These are phyloP conservation scores for Andricus grossulariae DNA, from an alignment of 1,140 invertebrate genomes.

Conservation along the genomic window DNA sequence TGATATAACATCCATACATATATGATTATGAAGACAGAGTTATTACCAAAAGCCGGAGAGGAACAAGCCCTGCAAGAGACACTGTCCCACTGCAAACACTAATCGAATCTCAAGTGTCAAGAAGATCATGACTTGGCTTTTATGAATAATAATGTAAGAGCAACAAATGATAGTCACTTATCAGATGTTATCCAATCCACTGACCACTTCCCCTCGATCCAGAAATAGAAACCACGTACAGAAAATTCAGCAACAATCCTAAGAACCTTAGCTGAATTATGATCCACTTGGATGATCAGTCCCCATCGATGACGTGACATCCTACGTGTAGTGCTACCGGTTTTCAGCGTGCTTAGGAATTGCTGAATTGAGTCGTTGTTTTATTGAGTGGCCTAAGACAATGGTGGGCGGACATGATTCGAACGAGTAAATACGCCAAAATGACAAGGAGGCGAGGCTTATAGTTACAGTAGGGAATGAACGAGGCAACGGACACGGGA, in stretches of 20 bases:
- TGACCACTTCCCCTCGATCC: not conserved
- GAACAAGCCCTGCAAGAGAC: too few species aligned
- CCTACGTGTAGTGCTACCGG: conserved; percentile 21
- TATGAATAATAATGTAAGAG: too few species aligned
- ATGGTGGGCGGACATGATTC: conserved; percentile 47
- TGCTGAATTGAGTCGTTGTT: conserved; percentile 9
- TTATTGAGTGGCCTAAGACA: not conserved
- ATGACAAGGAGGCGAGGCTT: conserved; percentile 41
- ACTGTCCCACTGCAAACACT: too few species aligned
- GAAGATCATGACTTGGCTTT: too few species aligned
- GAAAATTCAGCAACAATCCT: not conserved
- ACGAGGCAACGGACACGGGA: conserved; percentile 51
- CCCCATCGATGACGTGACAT: conserved; percentile 6
- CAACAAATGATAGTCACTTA: too few species aligned
- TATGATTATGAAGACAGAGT: conserved; percentile 74
- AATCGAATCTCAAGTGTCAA: too few species aligned
- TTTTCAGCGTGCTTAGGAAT: conserved; percentile 5
- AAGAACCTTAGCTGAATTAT: not conserved
- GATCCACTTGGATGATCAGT: conserved; percentile 12
- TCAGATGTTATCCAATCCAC: too few species aligned
- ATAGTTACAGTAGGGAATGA: conserved; percentile 45
- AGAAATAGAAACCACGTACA: conserved; percentile 9
- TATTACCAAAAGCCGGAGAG: conserved; percentile 62
- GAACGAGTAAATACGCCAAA: conserved; percentile 44
- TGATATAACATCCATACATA: conserved; percentile 65